Evolutionary conservation across 53 echinoderm and acorn worm genomes (phyloP).

Genomic region (Hippasteria phrygiana): DNA sequence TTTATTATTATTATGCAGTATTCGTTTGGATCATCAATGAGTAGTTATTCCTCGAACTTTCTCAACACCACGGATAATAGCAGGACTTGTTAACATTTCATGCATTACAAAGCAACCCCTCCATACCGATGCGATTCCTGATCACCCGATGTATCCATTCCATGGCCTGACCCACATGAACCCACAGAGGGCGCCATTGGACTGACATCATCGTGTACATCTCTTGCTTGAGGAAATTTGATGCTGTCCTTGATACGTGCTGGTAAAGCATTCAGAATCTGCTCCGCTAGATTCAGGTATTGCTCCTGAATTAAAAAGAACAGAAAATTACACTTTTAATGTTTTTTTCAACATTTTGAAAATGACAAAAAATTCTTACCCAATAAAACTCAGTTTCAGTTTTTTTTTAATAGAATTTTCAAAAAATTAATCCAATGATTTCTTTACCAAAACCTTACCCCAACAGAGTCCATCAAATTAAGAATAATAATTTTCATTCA

Average conservation of each 20-base stretch:
- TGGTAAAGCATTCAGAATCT: constrained; percentile 94
- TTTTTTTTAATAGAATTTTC: not conserved
- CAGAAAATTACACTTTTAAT: not conserved
- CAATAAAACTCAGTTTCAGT: not conserved
- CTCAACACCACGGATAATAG: too few relatives aligned
- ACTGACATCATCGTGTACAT: constrained; percentile 28
- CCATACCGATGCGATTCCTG: constrained; percentile 52
- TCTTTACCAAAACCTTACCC: too few relatives aligned
- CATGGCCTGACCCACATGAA: constrained; percentile 48
- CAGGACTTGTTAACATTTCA: too few relatives aligned
- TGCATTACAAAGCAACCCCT: not conserved
- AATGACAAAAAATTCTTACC: too few relatives aligned
- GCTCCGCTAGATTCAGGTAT: constrained; percentile 94
- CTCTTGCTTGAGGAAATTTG: constrained; percentile 63
- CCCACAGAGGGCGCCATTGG: constrained; percentile 65
- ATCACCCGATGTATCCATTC: constrained; percentile 63
- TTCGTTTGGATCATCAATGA: too few relatives aligned
- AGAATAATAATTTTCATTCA: too few relatives aligned
- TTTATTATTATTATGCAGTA: too few relatives aligned
- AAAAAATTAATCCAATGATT: not conserved
- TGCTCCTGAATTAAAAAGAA: constrained; percentile 69
- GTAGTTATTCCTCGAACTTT: too few relatives aligned
- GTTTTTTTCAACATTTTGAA: too few relatives aligned
- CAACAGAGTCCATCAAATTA: too few relatives aligned
- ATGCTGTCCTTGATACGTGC: constrained; percentile 89